Evolutionary conservation across 2,113 vertebrate species (phyloP).

Genomic region (Poecile atricapillus): DNA sequence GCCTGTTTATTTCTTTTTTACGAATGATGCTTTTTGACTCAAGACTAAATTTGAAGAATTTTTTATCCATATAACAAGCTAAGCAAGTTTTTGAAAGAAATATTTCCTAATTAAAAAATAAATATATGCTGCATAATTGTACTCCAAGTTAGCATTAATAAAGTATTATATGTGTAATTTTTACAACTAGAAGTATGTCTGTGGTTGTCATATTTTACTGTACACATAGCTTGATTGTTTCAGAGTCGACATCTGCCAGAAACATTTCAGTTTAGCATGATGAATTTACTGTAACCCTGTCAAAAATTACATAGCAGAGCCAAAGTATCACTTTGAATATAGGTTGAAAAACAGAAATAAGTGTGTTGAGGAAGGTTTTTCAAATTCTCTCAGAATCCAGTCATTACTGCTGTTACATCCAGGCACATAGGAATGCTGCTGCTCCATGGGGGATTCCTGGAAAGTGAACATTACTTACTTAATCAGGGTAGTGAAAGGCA

Average conservation of each 20-base stretch:
- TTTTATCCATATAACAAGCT: neutral
- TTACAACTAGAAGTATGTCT: slow-evolving; percentile 43
- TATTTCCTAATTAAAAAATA: slow-evolving; percentile 6
- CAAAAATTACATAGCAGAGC: slow-evolving; percentile 87
- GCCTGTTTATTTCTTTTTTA: neutral
- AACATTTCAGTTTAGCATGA: slow-evolving; percentile 92
- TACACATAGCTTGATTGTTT: slow-evolving; percentile 82
- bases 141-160: slow-evolving; percentile 57
- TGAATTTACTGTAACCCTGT: slow-evolving; percentile 88
- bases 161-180: slow-evolving; percentile 55
- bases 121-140: slow-evolving; percentile 7
- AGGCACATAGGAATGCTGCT: neutral
- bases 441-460: slow-evolving; percentile 49
- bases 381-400: slow-evolving; percentile 65
- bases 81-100: neutral
- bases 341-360: slow-evolving; percentile 71
- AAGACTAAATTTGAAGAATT: neutral
- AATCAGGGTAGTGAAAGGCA: slow-evolving; percentile 52
- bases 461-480: slow-evolving; percentile 47
- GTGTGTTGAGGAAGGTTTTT: slow-evolving; percentile 67
- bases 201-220: slow-evolving; percentile 77
- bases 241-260: slow-evolving; percentile 90
- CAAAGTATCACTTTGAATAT: slow-evolving; percentile 79
- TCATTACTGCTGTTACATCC: slow-evolving; percentile 50
- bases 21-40: neutral